Evolutionary conservation across 2,797 vertebrate species (phyloP).

Genomic region (Intellagama lesueurii): DNA sequence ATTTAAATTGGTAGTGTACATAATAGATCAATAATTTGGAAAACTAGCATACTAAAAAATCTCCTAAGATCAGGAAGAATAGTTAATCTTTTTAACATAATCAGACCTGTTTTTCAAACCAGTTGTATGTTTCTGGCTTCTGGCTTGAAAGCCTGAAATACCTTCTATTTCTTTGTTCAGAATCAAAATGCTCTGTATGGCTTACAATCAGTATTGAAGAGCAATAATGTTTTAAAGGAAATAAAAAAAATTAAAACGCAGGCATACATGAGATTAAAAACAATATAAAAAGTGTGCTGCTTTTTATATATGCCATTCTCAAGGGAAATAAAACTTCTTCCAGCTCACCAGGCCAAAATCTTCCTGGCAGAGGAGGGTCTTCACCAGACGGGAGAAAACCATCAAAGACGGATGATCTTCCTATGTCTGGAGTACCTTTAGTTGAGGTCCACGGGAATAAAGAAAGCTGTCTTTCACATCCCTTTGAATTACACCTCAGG

Average conservation of each 20-base stretch:
- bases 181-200: not conserved
- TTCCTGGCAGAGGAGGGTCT: not conserved
- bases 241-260: not conserved
- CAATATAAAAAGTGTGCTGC: not conserved
- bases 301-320: not conserved
- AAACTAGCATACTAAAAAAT: conserved; percentile 24
- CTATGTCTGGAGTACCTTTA: no score
- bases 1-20: not conserved
- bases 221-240: not conserved
- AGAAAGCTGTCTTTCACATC: not conserved
- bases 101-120: conserved; percentile 26
- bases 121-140: conserved; percentile 49
- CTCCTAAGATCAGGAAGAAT: conserved; percentile 43
- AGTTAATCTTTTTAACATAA: conserved; percentile 28
- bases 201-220: not conserved
- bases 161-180: not conserved
- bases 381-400: not conserved
- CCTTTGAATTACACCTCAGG: not conserved
- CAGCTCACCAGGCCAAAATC: not conserved
- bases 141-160: conserved; percentile 45
- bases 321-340: not conserved
- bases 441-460: not conserved
- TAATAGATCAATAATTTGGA: conserved; percentile 8
- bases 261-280: not conserved
- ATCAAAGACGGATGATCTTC: not conserved